A percentile compares a stretch with the other conserved stretches of the same genome.
These are phyloP conservation scores for Luffia ferchaultella DNA, from an alignment of 2,888 invertebrate genomes.

Conservation along the genomic window DNA sequence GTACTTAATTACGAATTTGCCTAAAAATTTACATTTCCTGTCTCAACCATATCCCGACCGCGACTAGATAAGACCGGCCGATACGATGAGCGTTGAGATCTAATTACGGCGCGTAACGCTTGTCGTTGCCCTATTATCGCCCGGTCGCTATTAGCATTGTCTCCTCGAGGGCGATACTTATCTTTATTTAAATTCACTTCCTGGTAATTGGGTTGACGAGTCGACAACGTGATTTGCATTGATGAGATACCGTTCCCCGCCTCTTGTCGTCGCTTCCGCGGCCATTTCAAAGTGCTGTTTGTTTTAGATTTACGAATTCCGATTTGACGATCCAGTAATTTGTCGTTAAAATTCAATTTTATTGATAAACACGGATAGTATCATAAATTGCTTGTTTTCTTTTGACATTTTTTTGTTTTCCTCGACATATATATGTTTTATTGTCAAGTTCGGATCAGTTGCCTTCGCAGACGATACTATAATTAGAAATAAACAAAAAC, in stretches of 20 bases:
- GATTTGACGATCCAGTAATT: constrained; percentile 48
- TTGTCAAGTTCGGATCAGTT: too few species aligned
- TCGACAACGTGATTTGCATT: constrained; percentile 68
- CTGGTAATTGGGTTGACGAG: constrained; percentile 67
- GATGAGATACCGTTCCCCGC: constrained; percentile 47
- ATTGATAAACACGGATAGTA: too few species aligned
- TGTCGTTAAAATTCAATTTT: too few species aligned
- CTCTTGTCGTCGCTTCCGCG: constrained; percentile 7
- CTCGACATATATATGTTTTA: too few species aligned
- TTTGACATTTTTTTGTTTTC: too few species aligned
- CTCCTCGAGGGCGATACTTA: constrained; percentile 66
- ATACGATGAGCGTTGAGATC: not conserved
- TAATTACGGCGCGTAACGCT: not conserved
- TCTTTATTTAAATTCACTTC: constrained; percentile 68
- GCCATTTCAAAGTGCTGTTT: constrained; percentile 8
- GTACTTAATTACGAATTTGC: too few species aligned
- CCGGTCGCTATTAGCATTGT: constrained; percentile 64
- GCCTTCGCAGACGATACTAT: too few species aligned
- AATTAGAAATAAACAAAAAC: too few species aligned
- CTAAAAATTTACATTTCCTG: too few species aligned
- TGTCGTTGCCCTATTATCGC: constrained; percentile 63
- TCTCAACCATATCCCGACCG: not conserved
- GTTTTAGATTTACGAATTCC: constrained; percentile 12
- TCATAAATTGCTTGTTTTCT: too few species aligned
- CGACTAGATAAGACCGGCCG: not conserved